Percentiles rank a stretch among this genome's conserved stretches.
Evolutionary conservation across 2,113 vertebrate species (phyloP).

Genomic region (Oceanodroma tethys): DNA sequence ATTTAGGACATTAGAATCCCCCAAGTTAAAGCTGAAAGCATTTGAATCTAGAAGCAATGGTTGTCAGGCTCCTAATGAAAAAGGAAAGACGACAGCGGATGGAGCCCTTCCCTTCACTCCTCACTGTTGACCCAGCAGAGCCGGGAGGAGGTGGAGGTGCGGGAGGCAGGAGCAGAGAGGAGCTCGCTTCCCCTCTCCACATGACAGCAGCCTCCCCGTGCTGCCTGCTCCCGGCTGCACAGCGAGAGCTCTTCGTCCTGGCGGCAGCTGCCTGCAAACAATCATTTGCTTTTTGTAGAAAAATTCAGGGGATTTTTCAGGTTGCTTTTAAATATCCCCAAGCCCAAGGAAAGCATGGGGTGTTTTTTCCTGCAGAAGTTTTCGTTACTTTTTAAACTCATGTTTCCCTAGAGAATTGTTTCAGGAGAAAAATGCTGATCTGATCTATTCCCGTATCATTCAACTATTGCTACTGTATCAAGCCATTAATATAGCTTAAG

Average conservation of each 20-base stretch:
- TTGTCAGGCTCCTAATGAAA: not conserved
- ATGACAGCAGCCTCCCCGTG: not conserved
- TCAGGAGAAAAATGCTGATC: not conserved
- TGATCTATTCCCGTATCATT: not conserved
- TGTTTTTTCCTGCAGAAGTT: not conserved
- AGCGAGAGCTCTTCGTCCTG: not conserved
- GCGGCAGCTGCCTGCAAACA: not conserved
- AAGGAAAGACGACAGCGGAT: not conserved
- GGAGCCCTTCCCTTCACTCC: not conserved
- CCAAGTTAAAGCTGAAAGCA: not conserved
- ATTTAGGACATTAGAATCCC: not conserved
- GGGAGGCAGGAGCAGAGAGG: not conserved
- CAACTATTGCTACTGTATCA: not conserved
- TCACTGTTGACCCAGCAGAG: accelerated
- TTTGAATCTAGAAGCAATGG: not conserved
- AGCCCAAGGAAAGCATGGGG: not conserved
- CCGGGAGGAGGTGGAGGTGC: not conserved
- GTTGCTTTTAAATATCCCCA: not conserved
- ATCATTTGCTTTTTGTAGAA: not conserved
- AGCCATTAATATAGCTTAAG: not conserved
- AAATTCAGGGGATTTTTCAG: not conserved
- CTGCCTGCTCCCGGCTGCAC: not conserved
- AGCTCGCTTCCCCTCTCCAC: not conserved
- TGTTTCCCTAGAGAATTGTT: not conserved
- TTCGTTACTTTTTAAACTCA: not conserved